Base-by-base conservation (phyloP, 2,888 invertebrate genomes). In the Morinoia aosen region DNA sequence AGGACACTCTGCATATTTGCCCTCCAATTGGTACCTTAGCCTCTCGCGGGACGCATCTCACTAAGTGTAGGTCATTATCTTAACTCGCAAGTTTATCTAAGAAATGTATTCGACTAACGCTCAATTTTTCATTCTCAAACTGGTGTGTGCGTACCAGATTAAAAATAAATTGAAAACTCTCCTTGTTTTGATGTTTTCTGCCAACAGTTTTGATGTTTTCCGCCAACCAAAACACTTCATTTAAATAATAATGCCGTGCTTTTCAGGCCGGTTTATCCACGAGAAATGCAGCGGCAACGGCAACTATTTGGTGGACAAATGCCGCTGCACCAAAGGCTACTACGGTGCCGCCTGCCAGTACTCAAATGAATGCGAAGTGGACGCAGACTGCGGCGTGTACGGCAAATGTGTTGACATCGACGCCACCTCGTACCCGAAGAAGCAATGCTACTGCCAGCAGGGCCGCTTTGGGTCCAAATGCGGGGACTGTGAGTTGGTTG, bases 391-490 rank as follows among this genome's bases (percentile, higher is more conserved):
- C 97, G 98, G 99, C 0, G 98, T 98, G 96, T 97, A 97, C 96
- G 99, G 99, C 95, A 98, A 98, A 97, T 99, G 99, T 97, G 97
- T 99, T 40, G 98, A 99, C 97, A 97, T 98, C 40, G 98, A 98
- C 96, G 98, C 99, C 5, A 98, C 98, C 0, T 98, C 98, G 58
- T 98, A 98, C 16, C 99, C 99, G 0, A 98, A 98, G 90, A 98
- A 98, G 97, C 98, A 98, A 97, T 99, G 99, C 97, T 99, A 98
- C 97, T 99, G 99, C 97, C 98, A 98, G 96, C 98, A 98, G 95
- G 99, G 99, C 39, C 99, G 98, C 98, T 98, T 98, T 97, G 99
- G 99, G 5, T 98, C 98, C 56, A 98, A 98, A 0, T 99, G 99
- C 97, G 98, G 98, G 96, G 98, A 98, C 97, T 98, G 99, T 98